A percentile compares a stretch with the other conserved stretches of the same genome.
Evolutionary conservation across 37 sponge, comb jelly and placozoan species (phyloP).

Genomic region (Crambe crambe): DNA sequence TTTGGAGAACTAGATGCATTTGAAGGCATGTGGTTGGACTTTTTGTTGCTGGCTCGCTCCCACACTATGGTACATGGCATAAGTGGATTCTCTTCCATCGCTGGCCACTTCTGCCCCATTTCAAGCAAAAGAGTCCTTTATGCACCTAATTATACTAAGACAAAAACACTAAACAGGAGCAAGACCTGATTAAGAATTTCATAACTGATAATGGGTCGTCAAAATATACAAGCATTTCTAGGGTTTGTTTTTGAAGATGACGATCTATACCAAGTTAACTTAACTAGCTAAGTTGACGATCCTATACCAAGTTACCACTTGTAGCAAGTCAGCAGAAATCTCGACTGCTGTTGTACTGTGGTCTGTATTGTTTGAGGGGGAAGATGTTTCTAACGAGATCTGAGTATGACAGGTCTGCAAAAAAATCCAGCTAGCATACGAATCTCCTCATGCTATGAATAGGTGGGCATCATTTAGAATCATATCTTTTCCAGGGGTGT

Average conservation of each 20-base stretch:
- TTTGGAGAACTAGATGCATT: too few species aligned
- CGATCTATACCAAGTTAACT: too few species aligned
- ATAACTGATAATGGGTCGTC: too few species aligned
- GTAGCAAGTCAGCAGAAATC: too few species aligned
- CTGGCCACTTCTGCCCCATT: neutral
- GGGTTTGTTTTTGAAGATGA: too few species aligned
- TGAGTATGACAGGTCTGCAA: slow-evolving; percentile 89
- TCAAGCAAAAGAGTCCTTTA: neutral
- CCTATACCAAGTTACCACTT: too few species aligned
- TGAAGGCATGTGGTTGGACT: slow-evolving; percentile 1
- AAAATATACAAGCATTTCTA: too few species aligned
- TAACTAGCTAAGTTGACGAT: too few species aligned
- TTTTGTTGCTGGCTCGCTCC: neutral
- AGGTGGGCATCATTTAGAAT: neutral
- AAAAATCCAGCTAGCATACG: neutral
- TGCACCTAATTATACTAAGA: neutral
- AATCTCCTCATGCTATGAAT: neutral
- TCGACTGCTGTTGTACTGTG: too few species aligned
- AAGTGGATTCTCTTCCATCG: neutral
- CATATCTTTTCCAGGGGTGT: slow-evolving; percentile 73
- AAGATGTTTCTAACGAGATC: slow-evolving; percentile 92
- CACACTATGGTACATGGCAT: neutral
- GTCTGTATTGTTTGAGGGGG: neutral
- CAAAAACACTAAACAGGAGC: too few species aligned
- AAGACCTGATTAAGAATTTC: too few species aligned